Conservation (phyloP, 2,888 invertebrate species). For the Stenichneumon culpator region DNA sequence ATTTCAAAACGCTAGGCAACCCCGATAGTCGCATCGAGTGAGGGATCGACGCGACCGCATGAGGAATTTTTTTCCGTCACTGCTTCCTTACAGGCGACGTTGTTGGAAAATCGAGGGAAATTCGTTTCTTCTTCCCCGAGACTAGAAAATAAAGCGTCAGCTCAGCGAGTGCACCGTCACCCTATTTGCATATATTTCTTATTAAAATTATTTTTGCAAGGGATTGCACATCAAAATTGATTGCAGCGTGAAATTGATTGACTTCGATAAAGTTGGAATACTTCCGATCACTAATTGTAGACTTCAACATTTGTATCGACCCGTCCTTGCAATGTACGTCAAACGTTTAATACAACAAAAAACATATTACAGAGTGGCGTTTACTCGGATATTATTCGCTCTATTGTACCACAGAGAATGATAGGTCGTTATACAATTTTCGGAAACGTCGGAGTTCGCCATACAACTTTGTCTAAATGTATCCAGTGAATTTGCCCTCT, state of each 20-base stretch:
- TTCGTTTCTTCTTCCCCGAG: conserved; percentile 15
- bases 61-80: conserved; percentile 18
- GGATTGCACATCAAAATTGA: neutral
- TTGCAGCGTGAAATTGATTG: no score
- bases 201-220: neutral
- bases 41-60: conserved; percentile 8
- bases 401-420: conserved; percentile 14
- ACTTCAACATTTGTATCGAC: no score
- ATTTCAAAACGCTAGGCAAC: conserved; percentile 50
- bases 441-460: neutral
- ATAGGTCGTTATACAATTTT: conserved; percentile 10
- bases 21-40: conserved; percentile 11
- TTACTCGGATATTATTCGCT: neutral
- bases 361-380: neutral
- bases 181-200: neutral
- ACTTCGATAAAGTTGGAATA: no score
- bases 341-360: no score
- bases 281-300: no score
- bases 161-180: neutral
- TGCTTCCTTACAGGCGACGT: conserved; percentile 2
- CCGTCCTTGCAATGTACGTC: no score
- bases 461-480: conserved; percentile 23
- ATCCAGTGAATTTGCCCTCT: conserved; percentile 20
- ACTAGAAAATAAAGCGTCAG: neutral
- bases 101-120: conserved; percentile 14